Evolutionary conservation across 2,888 invertebrate genomes (phyloP).

Genomic region (Carpatolechia fugitivella): DNA sequence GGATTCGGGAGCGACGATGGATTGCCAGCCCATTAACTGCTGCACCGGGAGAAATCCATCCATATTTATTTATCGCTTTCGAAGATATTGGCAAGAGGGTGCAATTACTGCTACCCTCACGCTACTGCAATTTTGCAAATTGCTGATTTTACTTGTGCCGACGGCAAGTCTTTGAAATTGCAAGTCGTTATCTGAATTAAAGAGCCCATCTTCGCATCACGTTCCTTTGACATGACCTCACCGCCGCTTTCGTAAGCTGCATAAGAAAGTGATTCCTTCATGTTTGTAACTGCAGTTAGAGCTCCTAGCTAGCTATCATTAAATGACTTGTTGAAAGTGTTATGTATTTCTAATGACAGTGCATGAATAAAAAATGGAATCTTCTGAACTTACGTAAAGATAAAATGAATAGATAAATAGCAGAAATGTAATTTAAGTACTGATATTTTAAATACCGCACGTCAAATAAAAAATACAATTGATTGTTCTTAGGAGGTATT

Average conservation of each 20-base stretch:
- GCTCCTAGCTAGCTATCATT: slow-evolving; percentile 2
- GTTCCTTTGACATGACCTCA: slow-evolving; percentile 20
- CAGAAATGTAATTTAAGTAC: no score
- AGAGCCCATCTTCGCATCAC: slow-evolving; percentile 43
- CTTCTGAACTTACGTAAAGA: no score
- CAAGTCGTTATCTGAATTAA: slow-evolving; percentile 60
- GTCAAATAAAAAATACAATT: neutral
- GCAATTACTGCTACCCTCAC: slow-evolving; percentile 61
- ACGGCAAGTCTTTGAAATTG: slow-evolving; percentile 65
- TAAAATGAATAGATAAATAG: no score
- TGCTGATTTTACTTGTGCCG: slow-evolving; percentile 65
- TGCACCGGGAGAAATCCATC: slow-evolving; percentile 41
- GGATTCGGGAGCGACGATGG: neutral
- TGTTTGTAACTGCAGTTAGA: neutral
- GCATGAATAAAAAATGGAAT: no score
- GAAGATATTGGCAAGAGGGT: slow-evolving; percentile 51
- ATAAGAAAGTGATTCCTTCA: slow-evolving; percentile 7
- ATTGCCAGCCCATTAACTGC: slow-evolving; percentile 3
- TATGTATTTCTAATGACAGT: neutral
- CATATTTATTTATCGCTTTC: slow-evolving; percentile 68
- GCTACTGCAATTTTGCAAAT: slow-evolving; percentile 72
- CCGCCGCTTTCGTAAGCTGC: slow-evolving; percentile 2
- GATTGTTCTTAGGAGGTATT: neutral
- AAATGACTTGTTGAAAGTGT: neutral
- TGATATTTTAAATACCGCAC: no score